Evolutionary conservation across 2,797 vertebrate species (phyloP), one percentile per base, ranked within the genome.

Genomic region (Pipistrellus nathusii): DNA sequence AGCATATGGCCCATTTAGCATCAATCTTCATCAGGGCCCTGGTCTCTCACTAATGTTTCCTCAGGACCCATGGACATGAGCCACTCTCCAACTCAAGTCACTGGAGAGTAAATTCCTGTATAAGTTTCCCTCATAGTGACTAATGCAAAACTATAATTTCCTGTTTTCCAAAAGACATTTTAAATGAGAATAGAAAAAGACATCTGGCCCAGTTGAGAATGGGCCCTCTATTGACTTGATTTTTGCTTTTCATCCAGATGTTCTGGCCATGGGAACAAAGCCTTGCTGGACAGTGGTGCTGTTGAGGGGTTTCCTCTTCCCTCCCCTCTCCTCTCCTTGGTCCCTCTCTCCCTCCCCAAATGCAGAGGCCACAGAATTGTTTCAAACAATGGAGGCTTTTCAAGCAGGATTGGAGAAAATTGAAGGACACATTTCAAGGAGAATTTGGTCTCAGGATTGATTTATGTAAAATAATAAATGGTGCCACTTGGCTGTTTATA

Each of bases 401-500:
- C 0, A 86, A 88, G 88, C 85, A 55, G 20, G 9, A 17, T n/a
- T 95, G 35, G 90, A 86, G 88, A 92, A 76, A 78, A 78, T 15
- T 69, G 27, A 96, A 95, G 85, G 85, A 59, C 38, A 82, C 86
- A 53, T 94, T 92, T 92, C 68, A 90, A 87, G 83, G 88, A 94
- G 88, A 92, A 80, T 86, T 91, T 88, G 84, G 94, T 89, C 82
- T 87, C 88, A 13, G 80, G 68, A 83, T 57, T 94, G 85, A 89
- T 92, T 95, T 95, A 71, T 95, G 80, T 92, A 92, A 93, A 96
- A 93, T 94, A 95, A 94, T 88, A 92, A 91, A 96, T 93, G 95
- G 86, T 96, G 83, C 88, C 85, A 75, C 83, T 92, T 87, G 92
- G 90, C 80, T 94, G 95, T 95, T 93, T 92, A 64, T 87, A 85